Base-by-base conservation (phyloP, 2,888 invertebrate genomes). In the Mystacides longicornis region DNA sequence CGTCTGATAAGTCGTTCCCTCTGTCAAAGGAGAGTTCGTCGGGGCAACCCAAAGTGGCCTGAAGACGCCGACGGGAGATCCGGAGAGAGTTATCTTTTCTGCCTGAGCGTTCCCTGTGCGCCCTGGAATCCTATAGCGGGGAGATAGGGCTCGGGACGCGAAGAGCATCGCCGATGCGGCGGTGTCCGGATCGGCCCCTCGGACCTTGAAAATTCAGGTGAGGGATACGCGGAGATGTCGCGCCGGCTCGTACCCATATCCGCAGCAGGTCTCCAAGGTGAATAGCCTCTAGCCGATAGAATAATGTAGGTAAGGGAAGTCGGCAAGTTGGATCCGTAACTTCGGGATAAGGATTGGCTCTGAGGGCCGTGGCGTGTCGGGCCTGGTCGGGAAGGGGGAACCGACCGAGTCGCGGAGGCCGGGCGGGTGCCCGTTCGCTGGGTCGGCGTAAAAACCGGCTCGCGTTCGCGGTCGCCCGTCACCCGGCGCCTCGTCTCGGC, bases 211-310 rank as follows among this genome's bases (percentile, higher is more conserved):
- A 67, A 67, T 67, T 65, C 64, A 64, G 63, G 65, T 64, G 65
- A 66, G 65, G 65, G 65, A 64, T 64, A 64, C 65, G 65, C 62
- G 63, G 63, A 63, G 63, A 56, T 59, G 58, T 61, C 58, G 58
- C 60, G 63, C 62, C 63, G 59, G 59, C 54, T 77, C 81, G 81
- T 83, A 82, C 82, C 81, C 77, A 82, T 81, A 82, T 81, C 82
- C 81, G 82, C 82, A 84, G 79, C 83, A 83, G 84, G 83, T 85
- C 81, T 84, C 82, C 82, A 80, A 83, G 82, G 81, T 81, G 74
- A 80, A 75, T 74, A 81, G 79, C 80, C 81, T 82, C 79, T 81
- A 78, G 81, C 80, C 78, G 75, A 78, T 79, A 75, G 79, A 81
- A 74, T 77, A 81, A 83, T 80, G 80, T 80, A 80, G 80, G 76